phyloP scores from a whole-genome alignment of 2,113 vertebrate species.

The Sarotherodon lohbergeri region DNA sequence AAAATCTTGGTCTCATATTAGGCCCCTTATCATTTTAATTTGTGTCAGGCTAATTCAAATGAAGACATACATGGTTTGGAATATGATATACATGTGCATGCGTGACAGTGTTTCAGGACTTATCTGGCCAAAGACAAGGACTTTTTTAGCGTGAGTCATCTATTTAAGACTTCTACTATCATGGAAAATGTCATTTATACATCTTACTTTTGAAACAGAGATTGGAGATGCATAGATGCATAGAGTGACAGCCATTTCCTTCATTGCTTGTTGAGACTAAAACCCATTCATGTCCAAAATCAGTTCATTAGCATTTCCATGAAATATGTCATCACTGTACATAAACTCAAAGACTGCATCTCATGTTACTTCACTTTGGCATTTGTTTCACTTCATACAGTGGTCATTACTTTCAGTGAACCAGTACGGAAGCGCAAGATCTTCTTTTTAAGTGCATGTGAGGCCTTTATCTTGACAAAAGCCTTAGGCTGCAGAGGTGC shows the following conservation, averaged over 20 bases:
- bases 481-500: slow-evolving; percentile 74
- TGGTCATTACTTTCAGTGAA: slow-evolving; percentile 90
- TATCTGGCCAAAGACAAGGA: background rate
- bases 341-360: background rate
- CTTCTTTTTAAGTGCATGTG: slow-evolving; percentile 88
- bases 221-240: background rate
- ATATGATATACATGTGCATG: background rate
- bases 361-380: background rate
- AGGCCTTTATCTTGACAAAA: slow-evolving; percentile 88
- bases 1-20: background rate
- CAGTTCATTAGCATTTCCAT: background rate
- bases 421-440: slow-evolving; percentile 84
- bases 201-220: background rate
- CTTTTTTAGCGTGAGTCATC: background rate
- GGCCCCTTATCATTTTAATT: background rate
- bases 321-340: background rate
- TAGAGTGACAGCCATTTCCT: background rate
- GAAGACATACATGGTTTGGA: background rate
- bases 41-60: background rate
- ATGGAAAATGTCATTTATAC: background rate
- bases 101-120: background rate
- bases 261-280: background rate
- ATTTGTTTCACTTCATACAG: slow-evolving; percentile 63
- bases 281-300: background rate
- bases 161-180: background rate